Percentiles rank a stretch among this genome's conserved stretches.
These are phyloP conservation scores for Hormiphora californensis DNA, from an alignment of 37 sponge, comb jelly and placozoan species.

Conservation along the genomic window DNA sequence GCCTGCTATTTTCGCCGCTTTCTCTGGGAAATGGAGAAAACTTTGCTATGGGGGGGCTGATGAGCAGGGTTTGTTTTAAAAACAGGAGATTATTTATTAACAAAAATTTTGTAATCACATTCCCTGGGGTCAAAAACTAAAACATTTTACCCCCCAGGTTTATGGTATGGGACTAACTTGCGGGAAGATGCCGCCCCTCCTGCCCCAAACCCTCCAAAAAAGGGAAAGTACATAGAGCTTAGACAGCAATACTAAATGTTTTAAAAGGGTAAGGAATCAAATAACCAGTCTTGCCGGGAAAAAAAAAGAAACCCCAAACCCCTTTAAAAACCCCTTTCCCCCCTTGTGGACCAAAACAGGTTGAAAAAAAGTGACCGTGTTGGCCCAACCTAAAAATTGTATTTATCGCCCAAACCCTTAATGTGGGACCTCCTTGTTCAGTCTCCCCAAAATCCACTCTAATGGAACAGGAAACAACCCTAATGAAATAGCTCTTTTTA, in stretches of 20 bases:
- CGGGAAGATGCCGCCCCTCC: constrained; percentile 41
- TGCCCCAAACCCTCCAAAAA: not conserved
- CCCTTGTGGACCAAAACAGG: not conserved
- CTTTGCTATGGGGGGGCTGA: constrained; percentile 84
- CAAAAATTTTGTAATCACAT: not conserved
- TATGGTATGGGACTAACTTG: constrained; percentile 96
- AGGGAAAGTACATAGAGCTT: not conserved
- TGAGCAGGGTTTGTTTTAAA: constrained; percentile 64
- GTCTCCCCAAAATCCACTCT: not conserved
- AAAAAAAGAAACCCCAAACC: no score
- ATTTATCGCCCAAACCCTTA: not conserved
- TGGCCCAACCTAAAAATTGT: constrained; percentile 5
- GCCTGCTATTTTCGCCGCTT: constrained; percentile 68
- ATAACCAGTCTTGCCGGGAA: no score
- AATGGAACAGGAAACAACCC: not conserved
- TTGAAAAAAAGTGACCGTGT: constrained; percentile 3
- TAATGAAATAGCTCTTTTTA: not conserved
- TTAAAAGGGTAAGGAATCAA: no score
- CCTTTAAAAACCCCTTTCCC: no score
- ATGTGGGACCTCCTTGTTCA: constrained; percentile 15
- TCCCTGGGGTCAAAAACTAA: not conserved
- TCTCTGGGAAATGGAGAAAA: constrained; percentile 84
- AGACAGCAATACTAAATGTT: not conserved
- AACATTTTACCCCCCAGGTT: constrained; percentile 60
- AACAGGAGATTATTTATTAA: not conserved